These are phyloP conservation scores for Podarcis siculus DNA, from an alignment of 2,797 vertebrate genomes.

Conservation along the genomic window DNA sequence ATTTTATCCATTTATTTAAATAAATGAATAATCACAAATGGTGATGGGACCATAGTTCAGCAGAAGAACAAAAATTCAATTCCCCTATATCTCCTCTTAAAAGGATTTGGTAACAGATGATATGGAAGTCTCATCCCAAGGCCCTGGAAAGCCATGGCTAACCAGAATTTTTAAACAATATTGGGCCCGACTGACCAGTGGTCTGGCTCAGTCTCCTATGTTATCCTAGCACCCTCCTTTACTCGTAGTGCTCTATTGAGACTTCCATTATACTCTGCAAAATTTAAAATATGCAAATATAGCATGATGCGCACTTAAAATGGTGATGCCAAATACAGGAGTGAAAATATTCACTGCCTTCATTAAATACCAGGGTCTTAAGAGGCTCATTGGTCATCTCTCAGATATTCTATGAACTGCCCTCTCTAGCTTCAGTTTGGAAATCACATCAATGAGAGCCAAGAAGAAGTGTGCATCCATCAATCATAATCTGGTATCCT, in stretches of 20 bases:
- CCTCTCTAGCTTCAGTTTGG: not conserved
- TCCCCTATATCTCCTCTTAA: not conserved
- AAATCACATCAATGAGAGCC: not conserved
- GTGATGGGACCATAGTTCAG: not conserved
- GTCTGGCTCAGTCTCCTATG: not conserved
- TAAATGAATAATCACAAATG: not conserved
- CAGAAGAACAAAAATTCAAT: not conserved
- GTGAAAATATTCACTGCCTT: not conserved
- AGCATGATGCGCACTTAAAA: not conserved
- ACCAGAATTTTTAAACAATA: not conserved
- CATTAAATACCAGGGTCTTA: not conserved
- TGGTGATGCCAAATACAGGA: not conserved
- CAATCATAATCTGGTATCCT: too few species aligned
- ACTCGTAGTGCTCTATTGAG: not conserved
- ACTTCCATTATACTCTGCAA: not conserved
- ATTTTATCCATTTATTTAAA: not conserved
- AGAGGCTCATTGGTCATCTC: not conserved
- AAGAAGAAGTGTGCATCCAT: not conserved
- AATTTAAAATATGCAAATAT: not conserved
- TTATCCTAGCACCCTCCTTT: not conserved
- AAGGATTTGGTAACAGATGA: not conserved
- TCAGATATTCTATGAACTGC: not conserved
- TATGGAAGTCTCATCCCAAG: not conserved
- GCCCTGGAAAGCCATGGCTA: not conserved
- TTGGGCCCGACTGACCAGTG: not conserved